phyloP scores from a whole-genome alignment of 1,140 invertebrate species.

The Stenopsyche tienmushanensis region DNA sequence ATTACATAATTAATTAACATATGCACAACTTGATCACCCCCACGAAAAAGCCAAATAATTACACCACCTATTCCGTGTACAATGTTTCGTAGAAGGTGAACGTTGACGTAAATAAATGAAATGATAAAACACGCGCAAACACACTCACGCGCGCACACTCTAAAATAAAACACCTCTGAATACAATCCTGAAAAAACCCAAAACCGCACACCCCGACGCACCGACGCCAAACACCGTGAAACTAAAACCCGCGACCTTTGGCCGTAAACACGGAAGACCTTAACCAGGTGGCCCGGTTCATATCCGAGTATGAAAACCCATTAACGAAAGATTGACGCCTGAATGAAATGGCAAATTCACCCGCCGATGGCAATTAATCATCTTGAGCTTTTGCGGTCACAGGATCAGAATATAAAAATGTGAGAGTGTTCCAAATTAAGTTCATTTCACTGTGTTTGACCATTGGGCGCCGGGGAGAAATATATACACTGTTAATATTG shows the following conservation, averaged over 20 bases:
- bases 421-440: background rate
- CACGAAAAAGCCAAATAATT: slow-evolving; percentile 2
- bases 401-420: background rate
- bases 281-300: too few species aligned
- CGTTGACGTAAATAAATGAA: background rate
- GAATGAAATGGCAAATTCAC: background rate
- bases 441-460: background rate
- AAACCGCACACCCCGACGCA: background rate
- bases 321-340: background rate
- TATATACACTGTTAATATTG: background rate
- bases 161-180: slow-evolving; percentile 14
- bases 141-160: background rate
- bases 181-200: background rate
- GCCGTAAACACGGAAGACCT: background rate
- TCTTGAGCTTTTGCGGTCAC: background rate
- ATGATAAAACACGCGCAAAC: slow-evolving; percentile 16
- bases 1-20: slow-evolving; percentile 3
- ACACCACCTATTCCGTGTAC: slow-evolving; percentile 1
- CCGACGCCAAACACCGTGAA: background rate
- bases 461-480: background rate
- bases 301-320: too few species aligned
- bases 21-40: slow-evolving; percentile 4
- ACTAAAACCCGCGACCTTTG: background rate
- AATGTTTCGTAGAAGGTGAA: background rate
- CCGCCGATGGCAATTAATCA: background rate